These are phyloP conservation scores for Oreochromis spilurus DNA, from an alignment of 2,113 vertebrate species.

Conservation along the genomic window DNA sequence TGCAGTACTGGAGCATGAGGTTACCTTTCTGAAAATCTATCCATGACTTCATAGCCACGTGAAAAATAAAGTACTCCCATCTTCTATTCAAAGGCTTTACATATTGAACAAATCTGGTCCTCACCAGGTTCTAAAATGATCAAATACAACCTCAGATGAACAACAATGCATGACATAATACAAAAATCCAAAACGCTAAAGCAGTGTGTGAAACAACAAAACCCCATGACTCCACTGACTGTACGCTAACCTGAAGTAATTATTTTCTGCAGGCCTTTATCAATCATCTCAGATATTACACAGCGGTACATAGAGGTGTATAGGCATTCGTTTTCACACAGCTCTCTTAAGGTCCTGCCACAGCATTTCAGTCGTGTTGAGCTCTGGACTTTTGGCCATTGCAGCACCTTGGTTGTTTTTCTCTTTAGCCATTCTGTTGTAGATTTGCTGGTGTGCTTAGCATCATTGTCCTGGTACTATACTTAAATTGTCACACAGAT, in stretches of 20 bases:
- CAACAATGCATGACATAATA: not conserved
- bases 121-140: not conserved
- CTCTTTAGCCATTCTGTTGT: not conserved
- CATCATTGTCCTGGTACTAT: not conserved
- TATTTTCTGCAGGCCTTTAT: not conserved
- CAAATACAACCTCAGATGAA: not conserved
- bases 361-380: not conserved
- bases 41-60: not conserved
- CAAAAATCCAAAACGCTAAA: not conserved
- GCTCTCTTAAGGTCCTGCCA: not conserved
- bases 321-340: not conserved
- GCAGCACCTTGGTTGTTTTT: not conserved
- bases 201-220: rapidly evolving
- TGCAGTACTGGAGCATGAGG: not conserved
- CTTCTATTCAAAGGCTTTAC: not conserved
- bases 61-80: not conserved
- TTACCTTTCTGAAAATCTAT: not conserved
- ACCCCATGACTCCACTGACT: rapidly evolving
- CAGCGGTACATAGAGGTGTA: not conserved
- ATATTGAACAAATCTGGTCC: not conserved
- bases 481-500: not conserved
- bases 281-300: not conserved
- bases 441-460: not conserved
- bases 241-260: not conserved
- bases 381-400: not conserved